These are phyloP conservation scores for Busseola fusca DNA, from an alignment of 2,888 invertebrate genomes.

Conservation along the genomic window DNA sequence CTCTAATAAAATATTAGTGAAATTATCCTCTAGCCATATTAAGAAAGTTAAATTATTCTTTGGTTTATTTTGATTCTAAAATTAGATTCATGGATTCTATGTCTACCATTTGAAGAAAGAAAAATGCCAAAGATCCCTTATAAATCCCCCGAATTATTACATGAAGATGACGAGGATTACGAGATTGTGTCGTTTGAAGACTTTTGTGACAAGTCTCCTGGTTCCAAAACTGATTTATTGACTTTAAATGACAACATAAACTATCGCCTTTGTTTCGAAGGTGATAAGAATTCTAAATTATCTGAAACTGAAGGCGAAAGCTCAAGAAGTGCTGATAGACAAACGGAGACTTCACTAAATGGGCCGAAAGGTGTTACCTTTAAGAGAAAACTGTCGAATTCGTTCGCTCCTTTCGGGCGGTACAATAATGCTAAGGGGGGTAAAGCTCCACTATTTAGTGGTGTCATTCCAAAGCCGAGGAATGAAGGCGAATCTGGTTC, in stretches of 20 bases:
- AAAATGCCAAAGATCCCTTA: slow-evolving; percentile 87
- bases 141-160: slow-evolving; percentile 78
- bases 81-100: slow-evolving; percentile 58
- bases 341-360: slow-evolving; percentile 82
- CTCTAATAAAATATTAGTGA: not conserved
- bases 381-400: slow-evolving; percentile 75
- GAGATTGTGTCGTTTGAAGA: slow-evolving; percentile 90
- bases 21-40: not conserved
- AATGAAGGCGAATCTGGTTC: slow-evolving; percentile 74
- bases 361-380: slow-evolving; percentile 77
- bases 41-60: not conserved
- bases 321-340: slow-evolving; percentile 75
- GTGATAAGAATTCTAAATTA: slow-evolving; percentile 74
- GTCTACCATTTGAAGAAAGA: slow-evolving; percentile 39
- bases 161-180: slow-evolving; percentile 83
- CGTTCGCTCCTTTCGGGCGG: slow-evolving; percentile 82
- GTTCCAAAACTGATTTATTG: slow-evolving; percentile 87
- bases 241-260: slow-evolving; percentile 88
- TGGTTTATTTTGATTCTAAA: slow-evolving; percentile 47
- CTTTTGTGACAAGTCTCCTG: slow-evolving; percentile 88
- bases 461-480: slow-evolving; percentile 78
- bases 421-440: slow-evolving; percentile 71
- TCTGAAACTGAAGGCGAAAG: slow-evolving; percentile 77
- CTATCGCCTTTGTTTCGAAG: slow-evolving; percentile 85
- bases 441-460: slow-evolving; percentile 77